Evolutionary conservation across 2,797 vertebrate species (phyloP), one percentile per base, ranked within the genome.

Genomic region (Ctenopoma multispine): DNA sequence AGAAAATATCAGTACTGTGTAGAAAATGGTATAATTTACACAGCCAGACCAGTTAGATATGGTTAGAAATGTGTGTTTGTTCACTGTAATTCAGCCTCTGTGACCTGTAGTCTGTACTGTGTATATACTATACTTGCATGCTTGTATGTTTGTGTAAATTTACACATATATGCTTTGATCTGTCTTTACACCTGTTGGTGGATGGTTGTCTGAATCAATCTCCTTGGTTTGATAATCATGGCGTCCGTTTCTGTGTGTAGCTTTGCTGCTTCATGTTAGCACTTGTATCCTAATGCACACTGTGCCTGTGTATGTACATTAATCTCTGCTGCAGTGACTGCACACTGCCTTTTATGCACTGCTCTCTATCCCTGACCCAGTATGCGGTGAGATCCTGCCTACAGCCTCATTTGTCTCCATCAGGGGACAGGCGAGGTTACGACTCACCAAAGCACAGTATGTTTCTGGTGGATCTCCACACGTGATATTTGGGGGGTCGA

Each of bases 361-460:
- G 21, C 79, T 87, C 69, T 78, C 78, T 86, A 81, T 78, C 89
- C 87, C 87, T 90, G 90, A 92, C 90, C 90, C 87, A 89, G 79
- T 85, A 85, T 66, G 64, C 84, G 68, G 83, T 87, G 75, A 75
- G 78, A 88, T 88, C 81, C 82, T 65, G 82, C 83, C 90, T 72
- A 75, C 82, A 83, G 83, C 79, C 89, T 90, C 91, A 88, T 92
- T 88, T 79, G 87, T 93, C 92, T 92, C 90, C 86, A 89, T 92
- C 91, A 86, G 73, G 69, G 76, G 79, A 86, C 86, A 80, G 77
- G 21, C 71, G 83, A 90, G 91, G 84, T 88, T 86, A 79, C 72
- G 64, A 95, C 97, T 98, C 94, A 99, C 98, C 98, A 99, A 96
- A 82, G 97, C 96, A 89, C 98, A 99, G 96, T 97, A 99, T 1